These are phyloP conservation scores for Erebia palarica DNA, from an alignment of 2,888 invertebrate genomes.

Conservation along the genomic window DNA sequence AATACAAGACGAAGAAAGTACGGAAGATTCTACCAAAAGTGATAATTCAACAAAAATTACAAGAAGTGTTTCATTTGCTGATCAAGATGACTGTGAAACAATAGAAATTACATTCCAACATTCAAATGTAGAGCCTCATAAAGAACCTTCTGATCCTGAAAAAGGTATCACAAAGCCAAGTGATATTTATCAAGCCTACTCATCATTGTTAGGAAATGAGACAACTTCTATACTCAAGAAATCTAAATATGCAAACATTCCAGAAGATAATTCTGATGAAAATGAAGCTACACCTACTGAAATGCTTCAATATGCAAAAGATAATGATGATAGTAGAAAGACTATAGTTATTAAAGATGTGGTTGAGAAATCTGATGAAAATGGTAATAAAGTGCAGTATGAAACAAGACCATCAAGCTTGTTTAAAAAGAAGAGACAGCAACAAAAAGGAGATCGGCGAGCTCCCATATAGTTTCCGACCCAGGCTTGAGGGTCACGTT, in stretches of 20 bases:
- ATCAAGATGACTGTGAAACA: conserved; percentile 65
- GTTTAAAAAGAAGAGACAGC: conserved; percentile 69
- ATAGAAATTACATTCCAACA: conserved; percentile 67
- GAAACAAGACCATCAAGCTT: conserved; percentile 63
- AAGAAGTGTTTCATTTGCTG: conserved; percentile 67
- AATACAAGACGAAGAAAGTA: conserved; percentile 48
- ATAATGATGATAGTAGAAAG: conserved; percentile 33
- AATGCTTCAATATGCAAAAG: conserved; percentile 21
- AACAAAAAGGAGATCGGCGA: no score
- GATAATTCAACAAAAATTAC: conserved; percentile 29
- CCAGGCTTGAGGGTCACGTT: no score
- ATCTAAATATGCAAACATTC: conserved; percentile 52
- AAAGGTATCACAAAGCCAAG: conserved; percentile 69
- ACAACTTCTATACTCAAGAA: conserved; percentile 71
- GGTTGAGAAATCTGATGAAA: conserved; percentile 53
- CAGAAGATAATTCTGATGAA: conserved; percentile 10
- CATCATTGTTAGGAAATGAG: conserved; percentile 53
- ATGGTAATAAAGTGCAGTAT: conserved; percentile 45
- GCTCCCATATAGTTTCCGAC: no score
- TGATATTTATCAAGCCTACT: conserved; percentile 67
- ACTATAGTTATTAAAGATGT: conserved; percentile 66
- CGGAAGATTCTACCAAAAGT: conserved; percentile 32
- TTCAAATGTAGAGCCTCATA: conserved; percentile 52
- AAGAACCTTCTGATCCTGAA: conserved; percentile 52
- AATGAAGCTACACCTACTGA: background rate